Conservation (phyloP, 2,888 invertebrate species). For the Cenopis cana region DNA sequence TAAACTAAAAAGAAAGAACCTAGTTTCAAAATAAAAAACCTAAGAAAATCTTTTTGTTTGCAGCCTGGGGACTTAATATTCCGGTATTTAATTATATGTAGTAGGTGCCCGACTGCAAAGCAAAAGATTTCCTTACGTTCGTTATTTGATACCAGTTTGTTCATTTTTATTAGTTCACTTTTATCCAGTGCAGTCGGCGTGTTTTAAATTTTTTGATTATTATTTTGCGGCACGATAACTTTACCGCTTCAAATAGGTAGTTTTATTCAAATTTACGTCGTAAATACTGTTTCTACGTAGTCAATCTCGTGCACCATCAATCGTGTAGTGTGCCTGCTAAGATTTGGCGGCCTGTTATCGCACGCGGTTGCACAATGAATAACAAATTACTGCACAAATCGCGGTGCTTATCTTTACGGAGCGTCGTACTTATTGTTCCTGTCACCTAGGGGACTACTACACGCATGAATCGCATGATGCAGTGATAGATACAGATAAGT, state of each 20-base stretch:
- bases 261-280: not conserved
- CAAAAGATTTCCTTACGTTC: too few relatives aligned
- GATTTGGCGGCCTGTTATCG: constrained; percentile 60
- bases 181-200: too few relatives aligned
- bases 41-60: too few relatives aligned
- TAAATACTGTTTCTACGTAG: constrained; percentile 1
- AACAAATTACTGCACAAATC: constrained; percentile 66
- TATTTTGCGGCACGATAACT: too few relatives aligned
- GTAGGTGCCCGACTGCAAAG: too few relatives aligned
- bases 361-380: constrained; percentile 60
- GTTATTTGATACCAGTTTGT: too few relatives aligned
- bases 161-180: too few relatives aligned
- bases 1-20: too few relatives aligned
- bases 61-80: too few relatives aligned
- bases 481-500: not conserved
- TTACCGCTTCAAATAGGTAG: not conserved
- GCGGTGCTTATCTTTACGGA: constrained; percentile 51
- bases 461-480: not conserved
- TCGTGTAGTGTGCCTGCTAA: constrained; percentile 27
- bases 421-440: constrained; percentile 42
- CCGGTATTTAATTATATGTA: too few relatives aligned
- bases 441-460: constrained; percentile 12
- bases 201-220: too few relatives aligned
- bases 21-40: too few relatives aligned
- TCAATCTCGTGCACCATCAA: constrained; percentile 26